Evolutionary conservation across 2,113 vertebrate genomes (phyloP), one percentile per base, ranked within the genome.

Genomic region (Tetrao urogallus): DNA sequence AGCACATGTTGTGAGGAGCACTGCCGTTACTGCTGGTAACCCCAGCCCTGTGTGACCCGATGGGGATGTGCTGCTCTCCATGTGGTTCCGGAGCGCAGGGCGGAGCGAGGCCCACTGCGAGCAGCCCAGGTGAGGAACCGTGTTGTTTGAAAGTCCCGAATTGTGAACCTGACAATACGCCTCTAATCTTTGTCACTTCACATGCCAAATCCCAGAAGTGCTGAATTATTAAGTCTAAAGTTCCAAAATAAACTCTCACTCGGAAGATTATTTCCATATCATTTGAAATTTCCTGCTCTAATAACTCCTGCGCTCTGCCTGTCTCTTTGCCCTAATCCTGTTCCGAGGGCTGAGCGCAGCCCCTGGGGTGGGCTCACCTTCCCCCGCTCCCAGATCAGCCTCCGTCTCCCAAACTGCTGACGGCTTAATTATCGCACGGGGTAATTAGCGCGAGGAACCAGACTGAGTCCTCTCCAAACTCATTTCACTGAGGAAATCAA

Each of bases 281-380:
- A 94, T 95, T 94, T 96, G 96, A 96, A 95, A 97, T 96, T 97
- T 96, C 94, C 95, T 96, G 95, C 96, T 97, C 96, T 95, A 97
- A 96, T 96, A 97, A 97, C 95, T 97, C 94, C 93, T 87, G 92
- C 10, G 4, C 93, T 89, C 30, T 73, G 52, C n/a, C 89, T 86
- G 85, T 95, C 90, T 96, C 95, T 80, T 28, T 48, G 88, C 88
- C 93, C 94, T 91, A 90, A 95, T 89, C 91, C 93, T 86, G 91
- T 63, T 94, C 89, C n/a, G 77, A 73, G 83, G 87, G 95, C 89
- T 79, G 89, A 93, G 94, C 85, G 1, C 78, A 83, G 82, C 92
- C 94, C 88, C 91, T 77, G 70, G 82, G 81, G 89, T 88, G 72
- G 94, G 92, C 56, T 95, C 86, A 81, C 88, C 92, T 95, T 95